Evolutionary conservation across 2,113 vertebrate species (phyloP).

Genomic region (Clinocottus analis): DNA sequence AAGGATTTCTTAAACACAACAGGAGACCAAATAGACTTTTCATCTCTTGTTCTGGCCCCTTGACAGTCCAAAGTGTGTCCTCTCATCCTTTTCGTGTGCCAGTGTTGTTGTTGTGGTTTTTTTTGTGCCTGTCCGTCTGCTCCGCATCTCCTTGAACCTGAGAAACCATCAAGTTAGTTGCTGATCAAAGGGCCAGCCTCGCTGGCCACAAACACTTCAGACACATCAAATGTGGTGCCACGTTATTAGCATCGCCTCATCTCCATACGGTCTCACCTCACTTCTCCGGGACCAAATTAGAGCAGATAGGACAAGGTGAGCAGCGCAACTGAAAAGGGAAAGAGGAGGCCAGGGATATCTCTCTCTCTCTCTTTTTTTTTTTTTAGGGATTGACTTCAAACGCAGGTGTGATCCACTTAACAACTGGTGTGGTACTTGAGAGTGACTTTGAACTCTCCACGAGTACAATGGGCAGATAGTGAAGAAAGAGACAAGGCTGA

Average conservation of each 20-base stretch:
- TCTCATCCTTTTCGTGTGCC: slow-evolving; percentile 23
- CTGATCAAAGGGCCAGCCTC: slow-evolving; percentile 78
- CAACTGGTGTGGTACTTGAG: slow-evolving; percentile 52
- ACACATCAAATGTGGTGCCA: slow-evolving; percentile 77
- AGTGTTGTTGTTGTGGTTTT: too few species aligned
- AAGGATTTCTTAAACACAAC: slow-evolving; percentile 52
- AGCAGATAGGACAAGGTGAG: slow-evolving; percentile 67
- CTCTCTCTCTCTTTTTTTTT: slow-evolving; percentile 33
- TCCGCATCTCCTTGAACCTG: slow-evolving; percentile 63
- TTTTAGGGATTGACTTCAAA: slow-evolving; percentile 72
- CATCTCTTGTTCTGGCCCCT: slow-evolving; percentile 47
- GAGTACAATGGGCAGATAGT: slow-evolving; percentile 54
- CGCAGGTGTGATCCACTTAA: slow-evolving; percentile 62
- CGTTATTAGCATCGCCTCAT: slow-evolving; percentile 77
- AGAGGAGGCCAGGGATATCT: slow-evolving; percentile 41
- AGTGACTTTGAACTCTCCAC: slow-evolving; percentile 72
- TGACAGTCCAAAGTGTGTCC: slow-evolving; percentile 47
- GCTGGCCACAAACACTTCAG: slow-evolving; percentile 75
- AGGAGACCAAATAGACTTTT: slow-evolving; percentile 51
- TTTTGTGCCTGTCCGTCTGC: slow-evolving; percentile 46
- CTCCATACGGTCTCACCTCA: slow-evolving; percentile 73
- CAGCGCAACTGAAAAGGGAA: slow-evolving; percentile 28
- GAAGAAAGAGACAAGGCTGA: slow-evolving; percentile 34
- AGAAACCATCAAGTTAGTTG: slow-evolving; percentile 65
- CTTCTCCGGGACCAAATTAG: slow-evolving; percentile 70